Base-by-base conservation (phyloP, 2,888 invertebrate species). In the Punctoribates punctum region DNA sequence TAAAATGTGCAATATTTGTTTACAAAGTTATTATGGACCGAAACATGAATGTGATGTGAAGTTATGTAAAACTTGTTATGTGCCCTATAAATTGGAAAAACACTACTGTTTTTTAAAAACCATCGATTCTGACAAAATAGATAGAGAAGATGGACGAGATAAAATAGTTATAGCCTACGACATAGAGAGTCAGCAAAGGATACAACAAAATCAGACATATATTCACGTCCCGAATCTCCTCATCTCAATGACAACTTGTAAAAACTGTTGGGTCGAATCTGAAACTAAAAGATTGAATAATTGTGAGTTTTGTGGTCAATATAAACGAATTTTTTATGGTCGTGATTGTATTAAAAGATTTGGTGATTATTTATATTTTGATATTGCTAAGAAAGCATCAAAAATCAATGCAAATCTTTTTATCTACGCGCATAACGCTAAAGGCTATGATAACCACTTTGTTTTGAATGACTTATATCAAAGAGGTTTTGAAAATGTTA, bases 301-400 rank as follows among this genome's bases (percentile, higher is more conserved):
- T 8, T 76, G 76, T 62, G 62, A 48, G 9, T 1, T 48, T 17
- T 76, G 76, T 51, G 73, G 73, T 0, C 0, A 0, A 3, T 15
- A 15, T 1, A 20, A 48, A 13, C 20, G 38, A 0, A 27, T 48
- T 20, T 76, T 42, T 8, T 65, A 20, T 17, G 76, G 76, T 0
- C 1, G 0, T 2, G 9, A 27, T 9, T 76, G 76, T 48, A 48
- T 76, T 1, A 34, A 73, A 54, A 11, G 34, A 0, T 76, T 73
- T 34, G 9, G 76, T 34, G 34, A 73, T 54, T 73, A 76, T 51
- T 79, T 86, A 86, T 75, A 90, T 87, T 73, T 86, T 85, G 70
- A 87, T 84, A 51, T 87, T 11, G 48, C 73, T 0, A 15, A 29
- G 4, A 62, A 23, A 9, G 57, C 67, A n/a, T 34, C 60, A 46